These are phyloP conservation scores for Antheraea pernyi DNA, from an alignment of 1,140 invertebrate genomes.

Conservation along the genomic window DNA sequence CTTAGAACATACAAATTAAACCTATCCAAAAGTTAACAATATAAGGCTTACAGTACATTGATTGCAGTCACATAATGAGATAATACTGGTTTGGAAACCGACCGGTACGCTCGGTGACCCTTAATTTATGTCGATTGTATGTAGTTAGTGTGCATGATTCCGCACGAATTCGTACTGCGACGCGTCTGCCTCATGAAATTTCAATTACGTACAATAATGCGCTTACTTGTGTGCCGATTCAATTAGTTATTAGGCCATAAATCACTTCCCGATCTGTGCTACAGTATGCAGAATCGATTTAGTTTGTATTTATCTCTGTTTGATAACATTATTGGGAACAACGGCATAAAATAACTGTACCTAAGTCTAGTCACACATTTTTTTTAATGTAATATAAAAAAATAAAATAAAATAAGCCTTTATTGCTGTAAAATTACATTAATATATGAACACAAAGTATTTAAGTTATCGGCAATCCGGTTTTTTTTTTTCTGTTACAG, in stretches of 20 bases:
- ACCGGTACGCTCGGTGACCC: neutral
- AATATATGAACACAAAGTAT: too few species aligned
- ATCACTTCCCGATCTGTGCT: neutral
- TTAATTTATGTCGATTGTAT: neutral
- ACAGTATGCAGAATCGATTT: neutral
- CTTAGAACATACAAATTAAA: constrained; percentile 6
- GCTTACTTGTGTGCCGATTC: neutral
- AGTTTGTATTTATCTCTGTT: neutral
- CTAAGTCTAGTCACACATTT: too few species aligned
- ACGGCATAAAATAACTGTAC: too few species aligned
- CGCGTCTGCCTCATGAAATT: neutral
- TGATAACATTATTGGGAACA: too few species aligned
- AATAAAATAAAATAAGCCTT: too few species aligned
- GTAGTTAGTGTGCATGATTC: neutral
- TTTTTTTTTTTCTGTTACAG: too few species aligned
- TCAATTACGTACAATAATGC: constrained; percentile 9
- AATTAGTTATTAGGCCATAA: constrained; percentile 3
- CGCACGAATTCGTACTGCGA: neutral
- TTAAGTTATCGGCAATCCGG: too few species aligned
- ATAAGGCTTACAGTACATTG: neutral
- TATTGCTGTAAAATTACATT: too few species aligned
- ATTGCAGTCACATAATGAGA: neutral
- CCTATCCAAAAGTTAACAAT: too few species aligned
- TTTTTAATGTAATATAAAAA: too few species aligned
- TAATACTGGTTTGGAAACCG: neutral